Percentiles rank a stretch among this genome's conserved stretches.
Conservation (phyloP, 2,888 invertebrate species). For the Drosophila koepferae region DNA sequence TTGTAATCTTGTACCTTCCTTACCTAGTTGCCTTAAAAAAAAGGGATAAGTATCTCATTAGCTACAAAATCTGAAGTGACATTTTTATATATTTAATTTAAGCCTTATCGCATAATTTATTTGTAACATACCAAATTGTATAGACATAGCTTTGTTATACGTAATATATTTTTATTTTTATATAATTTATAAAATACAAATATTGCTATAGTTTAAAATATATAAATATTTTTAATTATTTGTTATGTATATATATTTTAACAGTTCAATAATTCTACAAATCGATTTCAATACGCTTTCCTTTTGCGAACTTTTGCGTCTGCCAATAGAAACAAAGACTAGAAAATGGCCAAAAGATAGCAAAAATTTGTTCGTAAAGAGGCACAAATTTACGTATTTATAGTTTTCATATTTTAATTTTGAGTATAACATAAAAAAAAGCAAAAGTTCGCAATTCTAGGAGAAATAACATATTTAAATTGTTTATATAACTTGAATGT, state of each 20-base stretch:
- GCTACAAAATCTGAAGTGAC: too few relatives aligned
- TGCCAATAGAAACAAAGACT: conserved; percentile 32
- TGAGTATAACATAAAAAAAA: background rate
- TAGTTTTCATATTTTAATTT: background rate
- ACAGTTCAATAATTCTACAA: conserved; percentile 13
- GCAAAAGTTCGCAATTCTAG: conserved; percentile 8
- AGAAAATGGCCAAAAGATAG: conserved; percentile 36
- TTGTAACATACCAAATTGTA: conserved; percentile 52
- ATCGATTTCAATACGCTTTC: conserved; percentile 12
- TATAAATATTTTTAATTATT: conserved; percentile 20
- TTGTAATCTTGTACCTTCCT: background rate
- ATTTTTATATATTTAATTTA: too few relatives aligned
- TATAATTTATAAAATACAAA: conserved; percentile 48
- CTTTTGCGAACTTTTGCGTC: conserved; percentile 12
- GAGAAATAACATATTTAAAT: conserved; percentile 15
- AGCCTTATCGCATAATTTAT: background rate
- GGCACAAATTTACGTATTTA: conserved; percentile 49
- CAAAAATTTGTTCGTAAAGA: conserved; percentile 14
- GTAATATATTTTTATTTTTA: conserved; percentile 16
- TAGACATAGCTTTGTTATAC: conserved; percentile 27
- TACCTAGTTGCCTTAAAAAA: too few relatives aligned
- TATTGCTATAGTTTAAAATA: conserved; percentile 57
- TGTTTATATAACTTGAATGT: conserved; percentile 5
- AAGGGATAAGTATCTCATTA: too few relatives aligned
- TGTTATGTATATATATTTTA: conserved; percentile 13